phyloP scores from a whole-genome alignment of 2,113 vertebrate species.

The Cepphus grylle region DNA sequence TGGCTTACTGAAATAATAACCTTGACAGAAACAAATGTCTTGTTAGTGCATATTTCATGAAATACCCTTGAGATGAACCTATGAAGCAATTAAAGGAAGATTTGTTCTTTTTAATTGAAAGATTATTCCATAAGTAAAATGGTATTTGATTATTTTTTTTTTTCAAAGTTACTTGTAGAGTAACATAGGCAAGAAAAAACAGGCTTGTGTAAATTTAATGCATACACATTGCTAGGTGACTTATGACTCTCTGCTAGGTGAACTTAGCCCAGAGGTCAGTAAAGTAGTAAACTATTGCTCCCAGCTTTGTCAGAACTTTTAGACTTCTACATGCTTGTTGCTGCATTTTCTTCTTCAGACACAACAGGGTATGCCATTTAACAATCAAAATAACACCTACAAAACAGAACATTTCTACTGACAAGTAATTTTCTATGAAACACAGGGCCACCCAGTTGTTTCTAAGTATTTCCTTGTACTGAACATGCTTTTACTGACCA shows the following conservation, averaged over 20 bases:
- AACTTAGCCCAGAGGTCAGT: neutral
- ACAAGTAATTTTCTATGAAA: neutral
- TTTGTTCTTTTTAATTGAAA: neutral
- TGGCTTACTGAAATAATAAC: constrained; percentile 98
- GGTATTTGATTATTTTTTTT: neutral
- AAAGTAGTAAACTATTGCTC: neutral
- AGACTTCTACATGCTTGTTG: neutral
- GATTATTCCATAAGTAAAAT: neutral
- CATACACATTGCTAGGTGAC: neutral
- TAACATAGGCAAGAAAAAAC: neutral
- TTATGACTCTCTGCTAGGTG: neutral
- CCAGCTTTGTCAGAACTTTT: neutral
- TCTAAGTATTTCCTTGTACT: neutral
- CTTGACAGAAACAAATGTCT: constrained; percentile 67
- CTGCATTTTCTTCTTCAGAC: neutral
- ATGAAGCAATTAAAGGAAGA: neutral
- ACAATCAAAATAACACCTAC: neutral
- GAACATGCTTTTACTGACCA: neutral
- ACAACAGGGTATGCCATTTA: neutral
- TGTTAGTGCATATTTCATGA: neutral
- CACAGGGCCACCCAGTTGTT: neutral
- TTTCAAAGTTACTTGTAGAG: neutral
- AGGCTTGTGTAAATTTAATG: neutral
- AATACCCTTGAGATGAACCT: neutral
- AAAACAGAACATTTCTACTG: neutral